Percentiles rank a stretch among this genome's conserved stretches.
phyloP scores from a whole-genome alignment of 2,888 invertebrate species.

The Zhengitettix transpicula region DNA sequence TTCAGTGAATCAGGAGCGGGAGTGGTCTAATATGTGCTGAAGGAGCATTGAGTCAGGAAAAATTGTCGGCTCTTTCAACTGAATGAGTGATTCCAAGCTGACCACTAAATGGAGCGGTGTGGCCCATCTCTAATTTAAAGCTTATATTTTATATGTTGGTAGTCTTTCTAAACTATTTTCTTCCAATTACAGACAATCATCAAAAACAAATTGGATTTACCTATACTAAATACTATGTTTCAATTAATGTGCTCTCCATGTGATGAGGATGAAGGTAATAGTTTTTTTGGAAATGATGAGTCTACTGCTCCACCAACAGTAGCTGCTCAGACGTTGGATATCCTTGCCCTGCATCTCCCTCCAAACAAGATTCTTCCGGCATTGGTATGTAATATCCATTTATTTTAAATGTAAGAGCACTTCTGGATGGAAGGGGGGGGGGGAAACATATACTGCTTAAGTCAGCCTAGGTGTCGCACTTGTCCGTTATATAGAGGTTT shows the following conservation, averaged over 20 bases:
- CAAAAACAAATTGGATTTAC: conserved; percentile 52
- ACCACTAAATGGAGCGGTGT: too few species aligned
- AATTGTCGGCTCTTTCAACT: too few species aligned
- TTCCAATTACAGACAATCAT: conserved; percentile 30
- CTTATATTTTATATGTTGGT: background rate
- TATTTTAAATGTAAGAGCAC: background rate
- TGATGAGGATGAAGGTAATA: conserved; percentile 44
- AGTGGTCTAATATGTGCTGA: too few species aligned
- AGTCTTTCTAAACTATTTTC: background rate
- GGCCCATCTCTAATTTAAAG: too few species aligned
- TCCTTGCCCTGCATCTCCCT: conserved; percentile 54
- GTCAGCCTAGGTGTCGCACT: too few species aligned
- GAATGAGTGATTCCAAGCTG: too few species aligned
- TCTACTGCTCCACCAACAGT: conserved; percentile 45
- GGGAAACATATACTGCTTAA: too few species aligned
- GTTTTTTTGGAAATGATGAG: conserved; percentile 43
- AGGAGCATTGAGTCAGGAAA: too few species aligned
- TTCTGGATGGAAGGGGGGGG: background rate
- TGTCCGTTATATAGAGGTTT: too few species aligned
- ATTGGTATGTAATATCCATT: conserved; percentile 35
- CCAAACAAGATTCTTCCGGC: conserved; percentile 59
- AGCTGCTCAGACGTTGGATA: conserved; percentile 57
- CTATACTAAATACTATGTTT: conserved; percentile 48
- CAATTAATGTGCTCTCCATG: conserved; percentile 46
- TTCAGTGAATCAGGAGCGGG: too few species aligned